Percentiles rank a stretch among this genome's conserved stretches.
Conservation (phyloP, 2,113 vertebrate genomes). For the Poecile atricapillus region DNA sequence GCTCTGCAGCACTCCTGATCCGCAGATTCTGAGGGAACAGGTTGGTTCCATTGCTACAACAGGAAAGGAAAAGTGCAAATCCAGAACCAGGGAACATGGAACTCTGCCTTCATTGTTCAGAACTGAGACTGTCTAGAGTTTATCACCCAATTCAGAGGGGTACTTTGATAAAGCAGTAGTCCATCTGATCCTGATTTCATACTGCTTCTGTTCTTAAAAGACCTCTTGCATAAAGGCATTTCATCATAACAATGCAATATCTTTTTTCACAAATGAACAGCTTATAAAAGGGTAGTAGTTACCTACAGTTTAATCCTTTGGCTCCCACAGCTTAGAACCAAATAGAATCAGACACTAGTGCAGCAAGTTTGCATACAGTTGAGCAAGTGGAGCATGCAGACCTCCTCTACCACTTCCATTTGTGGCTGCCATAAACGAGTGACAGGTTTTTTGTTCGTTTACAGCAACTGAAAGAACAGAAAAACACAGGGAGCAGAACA, state of each 20-base stretch:
- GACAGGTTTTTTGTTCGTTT: not conserved
- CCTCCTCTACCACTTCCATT: not conserved
- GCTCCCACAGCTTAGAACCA: not conserved
- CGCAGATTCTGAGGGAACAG: not conserved
- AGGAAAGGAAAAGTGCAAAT: not conserved
- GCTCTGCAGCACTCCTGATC: no score
- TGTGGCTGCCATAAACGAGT: not conserved
- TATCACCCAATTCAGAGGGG: not conserved
- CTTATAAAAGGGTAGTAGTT: not conserved
- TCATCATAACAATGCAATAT: not conserved
- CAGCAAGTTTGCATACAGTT: not conserved
- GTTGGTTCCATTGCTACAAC: not conserved
- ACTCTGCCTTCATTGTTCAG: not conserved
- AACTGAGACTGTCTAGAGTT: not conserved
- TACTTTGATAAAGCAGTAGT: not conserved
- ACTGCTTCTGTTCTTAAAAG: not conserved
- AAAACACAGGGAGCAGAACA: slow-evolving; percentile 86
- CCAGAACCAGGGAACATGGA: not conserved
- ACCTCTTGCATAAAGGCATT: not conserved
- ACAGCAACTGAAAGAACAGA: slow-evolving; percentile 98
- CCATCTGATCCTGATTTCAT: not conserved
- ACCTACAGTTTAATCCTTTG: not conserved
- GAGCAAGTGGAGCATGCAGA: not conserved
- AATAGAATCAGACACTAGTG: not conserved
- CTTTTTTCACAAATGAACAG: not conserved